These are phyloP conservation scores for Gasterosteus aculeatus DNA, from an alignment of 2,113 vertebrate species.

Conservation along the genomic window DNA sequence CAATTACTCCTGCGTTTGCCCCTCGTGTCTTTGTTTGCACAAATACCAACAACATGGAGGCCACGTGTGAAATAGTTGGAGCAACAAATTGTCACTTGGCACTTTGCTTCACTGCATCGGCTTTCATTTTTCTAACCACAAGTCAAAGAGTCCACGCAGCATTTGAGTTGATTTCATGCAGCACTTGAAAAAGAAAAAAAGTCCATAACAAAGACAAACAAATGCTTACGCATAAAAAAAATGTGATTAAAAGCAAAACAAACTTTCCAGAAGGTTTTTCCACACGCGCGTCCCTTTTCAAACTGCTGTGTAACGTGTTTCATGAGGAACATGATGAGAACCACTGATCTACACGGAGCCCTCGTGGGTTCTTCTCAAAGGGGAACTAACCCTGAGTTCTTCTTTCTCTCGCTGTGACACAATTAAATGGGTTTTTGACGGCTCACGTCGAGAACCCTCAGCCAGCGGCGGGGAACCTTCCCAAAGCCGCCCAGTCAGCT, in stretches of 20 bases:
- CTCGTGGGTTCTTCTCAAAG: neutral
- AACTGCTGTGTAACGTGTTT: neutral
- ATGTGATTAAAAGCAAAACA: no score
- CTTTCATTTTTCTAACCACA: neutral
- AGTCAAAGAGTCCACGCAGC: no score
- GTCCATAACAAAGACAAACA: neutral
- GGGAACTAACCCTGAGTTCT: neutral
- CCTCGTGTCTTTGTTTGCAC: neutral
- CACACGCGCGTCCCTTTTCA: neutral
- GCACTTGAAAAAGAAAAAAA: neutral
- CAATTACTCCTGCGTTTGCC: neutral
- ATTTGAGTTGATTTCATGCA: neutral
- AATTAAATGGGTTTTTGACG: neutral
- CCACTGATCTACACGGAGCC: neutral
- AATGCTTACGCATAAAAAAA: neutral
- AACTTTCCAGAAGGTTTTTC: neutral
- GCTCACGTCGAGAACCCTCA: neutral
- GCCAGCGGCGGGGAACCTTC: neutral
- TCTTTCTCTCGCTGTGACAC: neutral
- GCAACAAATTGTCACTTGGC: neutral
- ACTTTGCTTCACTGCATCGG: neutral
- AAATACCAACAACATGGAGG: neutral
- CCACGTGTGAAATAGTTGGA: neutral
- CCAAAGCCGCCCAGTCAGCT: neutral
- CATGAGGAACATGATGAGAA: neutral